A percentile compares a stretch with the other conserved stretches of the same genome.
Conservation (phyloP, 1,140 invertebrate genomes). For the Lineus longissimus region DNA sequence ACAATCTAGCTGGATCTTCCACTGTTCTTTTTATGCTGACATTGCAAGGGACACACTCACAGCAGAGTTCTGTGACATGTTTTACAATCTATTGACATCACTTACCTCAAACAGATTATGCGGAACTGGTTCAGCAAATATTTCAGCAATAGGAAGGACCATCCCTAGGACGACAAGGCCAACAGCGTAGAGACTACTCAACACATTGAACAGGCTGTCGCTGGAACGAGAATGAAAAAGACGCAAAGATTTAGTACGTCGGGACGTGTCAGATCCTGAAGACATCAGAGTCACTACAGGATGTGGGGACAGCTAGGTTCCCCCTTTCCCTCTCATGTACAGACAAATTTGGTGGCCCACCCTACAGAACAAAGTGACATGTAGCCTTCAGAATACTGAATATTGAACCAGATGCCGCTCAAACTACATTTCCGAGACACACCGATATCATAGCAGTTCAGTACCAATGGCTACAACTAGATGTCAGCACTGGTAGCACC, state of each 20-base stretch:
- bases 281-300: neutral
- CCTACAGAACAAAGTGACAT: too few species aligned
- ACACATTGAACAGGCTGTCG: constrained; percentile 76
- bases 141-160: constrained; percentile 78
- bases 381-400: too few species aligned
- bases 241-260: neutral
- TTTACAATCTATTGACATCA: constrained; percentile 1
- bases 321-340: neutral
- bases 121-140: constrained; percentile 57
- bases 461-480: too few species aligned
- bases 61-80: too few species aligned
- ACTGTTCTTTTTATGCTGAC: too few species aligned
- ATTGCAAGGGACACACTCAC: too few species aligned
- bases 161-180: constrained; percentile 88
- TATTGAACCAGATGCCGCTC: too few species aligned
- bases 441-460: too few species aligned
- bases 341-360: too few species aligned
- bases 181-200: constrained; percentile 91
- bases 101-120: constrained; percentile 64
- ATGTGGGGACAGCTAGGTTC: neutral
- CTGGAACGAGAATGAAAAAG: constrained; percentile 53
- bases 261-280: neutral
- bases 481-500: too few species aligned
- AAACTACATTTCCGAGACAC: too few species aligned
- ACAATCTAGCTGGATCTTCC: too few species aligned